These are phyloP conservation scores for Bugula neritina DNA, from an alignment of 2,888 invertebrate species.

Conservation along the genomic window DNA sequence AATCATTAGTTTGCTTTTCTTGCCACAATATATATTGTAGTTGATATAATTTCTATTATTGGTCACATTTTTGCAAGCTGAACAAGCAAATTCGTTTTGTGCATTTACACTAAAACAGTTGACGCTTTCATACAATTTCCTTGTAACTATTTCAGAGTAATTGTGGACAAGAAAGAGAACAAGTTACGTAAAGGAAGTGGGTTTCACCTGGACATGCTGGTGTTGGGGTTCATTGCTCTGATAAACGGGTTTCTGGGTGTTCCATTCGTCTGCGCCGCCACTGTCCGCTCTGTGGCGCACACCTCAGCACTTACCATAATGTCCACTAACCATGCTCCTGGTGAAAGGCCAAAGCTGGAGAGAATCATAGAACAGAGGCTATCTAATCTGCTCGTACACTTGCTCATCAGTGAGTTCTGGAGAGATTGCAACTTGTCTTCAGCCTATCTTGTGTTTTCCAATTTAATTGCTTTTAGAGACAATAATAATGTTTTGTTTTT, in stretches of 20 bases:
- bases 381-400: conserved; percentile 84
- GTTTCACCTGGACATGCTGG: conserved; percentile 87
- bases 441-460: too few relatives aligned
- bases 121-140: too few relatives aligned
- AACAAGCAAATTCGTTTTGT: too few relatives aligned
- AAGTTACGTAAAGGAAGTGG: conserved; percentile 92
- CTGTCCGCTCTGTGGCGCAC: conserved; percentile 93
- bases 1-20: too few relatives aligned
- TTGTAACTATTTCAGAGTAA: conserved; percentile 65
- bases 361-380: conserved; percentile 78
- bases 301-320: conserved; percentile 91
- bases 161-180: conserved; percentile 95
- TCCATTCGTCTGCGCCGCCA: conserved; percentile 79
- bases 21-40: too few relatives aligned
- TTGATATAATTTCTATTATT: too few relatives aligned
- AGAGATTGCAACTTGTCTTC: too few relatives aligned
- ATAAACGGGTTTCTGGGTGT: conserved; percentile 86
- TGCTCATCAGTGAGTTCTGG: conserved; percentile 85
- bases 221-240: conserved; percentile 77
- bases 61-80: too few relatives aligned
- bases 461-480: too few relatives aligned
- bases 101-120: too few relatives aligned
- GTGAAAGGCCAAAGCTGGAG: conserved; percentile 90
- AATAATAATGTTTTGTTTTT: too few relatives aligned
- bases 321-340: conserved; percentile 92